Percentiles rank a stretch among this genome's conserved stretches.
These are phyloP conservation scores for Muscicapa adusta DNA, from an alignment of 2,113 vertebrate genomes.

Conservation along the genomic window DNA sequence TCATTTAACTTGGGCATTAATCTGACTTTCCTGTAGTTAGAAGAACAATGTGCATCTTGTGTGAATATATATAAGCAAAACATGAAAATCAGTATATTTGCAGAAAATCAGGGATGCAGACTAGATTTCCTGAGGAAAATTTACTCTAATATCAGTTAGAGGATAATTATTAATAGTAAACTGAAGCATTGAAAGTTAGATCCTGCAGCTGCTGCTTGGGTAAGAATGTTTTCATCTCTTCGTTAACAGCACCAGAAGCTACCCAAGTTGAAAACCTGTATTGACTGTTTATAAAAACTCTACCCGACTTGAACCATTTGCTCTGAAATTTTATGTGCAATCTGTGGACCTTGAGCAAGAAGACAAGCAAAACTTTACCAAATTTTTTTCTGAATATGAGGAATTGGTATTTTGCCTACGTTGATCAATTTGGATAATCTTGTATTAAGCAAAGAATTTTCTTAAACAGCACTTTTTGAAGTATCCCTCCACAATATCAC, in stretches of 20 bases:
- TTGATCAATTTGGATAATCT: neutral
- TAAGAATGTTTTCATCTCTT: neutral
- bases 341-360: neutral
- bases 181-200: neutral
- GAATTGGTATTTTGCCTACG: neutral
- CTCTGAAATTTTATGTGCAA: neutral
- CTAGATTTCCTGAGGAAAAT: neutral
- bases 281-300: neutral
- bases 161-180: neutral
- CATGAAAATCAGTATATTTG: neutral
- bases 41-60: neutral
- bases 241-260: accelerated
- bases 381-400: neutral
- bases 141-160: neutral
- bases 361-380: neutral
- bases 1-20: neutral
- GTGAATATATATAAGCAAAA: no score
- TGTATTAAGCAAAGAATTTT: neutral
- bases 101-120: neutral
- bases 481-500: neutral
- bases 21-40: neutral
- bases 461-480: neutral
- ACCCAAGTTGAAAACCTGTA: neutral
- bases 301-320: neutral
- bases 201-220: no score